Evolutionary conservation across 2,888 invertebrate species (phyloP).

Genomic region (Athalia rosae): DNA sequence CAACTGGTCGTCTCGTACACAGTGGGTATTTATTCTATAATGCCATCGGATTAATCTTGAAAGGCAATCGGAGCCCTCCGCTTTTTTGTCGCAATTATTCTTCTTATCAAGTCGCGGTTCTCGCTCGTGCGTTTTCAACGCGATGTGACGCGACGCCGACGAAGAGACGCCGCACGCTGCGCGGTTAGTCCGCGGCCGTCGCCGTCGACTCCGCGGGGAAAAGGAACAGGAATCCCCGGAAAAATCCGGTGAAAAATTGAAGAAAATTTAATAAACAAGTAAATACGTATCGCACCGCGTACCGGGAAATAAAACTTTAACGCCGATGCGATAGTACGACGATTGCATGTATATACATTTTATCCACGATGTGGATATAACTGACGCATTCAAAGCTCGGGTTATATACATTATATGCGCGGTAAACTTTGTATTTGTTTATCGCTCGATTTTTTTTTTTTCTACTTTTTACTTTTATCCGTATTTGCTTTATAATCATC

Average conservation of each 20-base stretch:
- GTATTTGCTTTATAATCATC: no score
- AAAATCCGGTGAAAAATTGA: not conserved
- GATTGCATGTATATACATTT: not conserved
- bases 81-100: conserved; percentile 29
- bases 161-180: no score
- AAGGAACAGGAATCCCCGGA: conserved; percentile 2
- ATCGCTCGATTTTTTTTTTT: not conserved
- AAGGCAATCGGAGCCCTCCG: not conserved
- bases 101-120: conserved; percentile 20
- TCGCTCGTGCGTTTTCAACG: not conserved
- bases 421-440: not conserved
- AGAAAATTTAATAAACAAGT: not conserved
- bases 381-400: not conserved
- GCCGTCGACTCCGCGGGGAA: not conserved
- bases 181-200: conserved; percentile 35
- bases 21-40: conserved; percentile 18
- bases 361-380: not conserved
- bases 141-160: not conserved
- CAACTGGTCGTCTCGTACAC: not conserved
- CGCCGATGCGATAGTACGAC: no score
- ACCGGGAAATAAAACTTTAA: no score
- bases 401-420: not conserved
- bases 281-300: no score
- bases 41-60: conserved; percentile 28
- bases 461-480: no score